A percentile compares a stretch with the other conserved stretches of the same genome.
These are phyloP conservation scores for Drosophila pegasa DNA, from an alignment of 2,888 invertebrate species.

Conservation along the genomic window DNA sequence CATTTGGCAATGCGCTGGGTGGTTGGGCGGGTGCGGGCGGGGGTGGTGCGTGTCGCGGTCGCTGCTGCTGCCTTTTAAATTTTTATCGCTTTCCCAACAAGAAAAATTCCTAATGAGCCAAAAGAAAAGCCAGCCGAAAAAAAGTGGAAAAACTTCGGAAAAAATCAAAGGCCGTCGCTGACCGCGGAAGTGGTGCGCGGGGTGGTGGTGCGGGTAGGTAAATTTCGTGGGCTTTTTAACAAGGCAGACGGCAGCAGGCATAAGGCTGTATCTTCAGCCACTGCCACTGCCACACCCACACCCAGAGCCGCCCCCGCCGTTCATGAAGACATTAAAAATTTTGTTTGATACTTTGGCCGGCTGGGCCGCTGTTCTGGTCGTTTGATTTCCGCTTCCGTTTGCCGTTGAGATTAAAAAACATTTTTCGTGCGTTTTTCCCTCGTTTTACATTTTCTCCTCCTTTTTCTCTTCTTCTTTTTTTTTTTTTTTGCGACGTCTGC, in stretches of 20 bases:
- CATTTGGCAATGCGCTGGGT: conserved; percentile 75
- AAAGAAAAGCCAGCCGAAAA: conserved; percentile 54
- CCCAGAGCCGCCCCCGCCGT: conserved; percentile 3
- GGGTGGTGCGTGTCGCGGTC: conserved; percentile 40
- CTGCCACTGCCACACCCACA: conserved; percentile 48
- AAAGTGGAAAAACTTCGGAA: conserved; percentile 76
- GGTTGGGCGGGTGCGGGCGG: conserved; percentile 1
- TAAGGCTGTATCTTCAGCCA: conserved; percentile 63
- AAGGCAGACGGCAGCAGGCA: conserved; percentile 73
- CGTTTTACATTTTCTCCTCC: conserved; percentile 58
- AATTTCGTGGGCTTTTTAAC: conserved; percentile 80
- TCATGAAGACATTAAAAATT: conserved; percentile 77
- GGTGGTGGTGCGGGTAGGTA: conserved; percentile 28
- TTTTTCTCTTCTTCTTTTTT: background rate
- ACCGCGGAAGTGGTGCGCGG: conserved; percentile 15
- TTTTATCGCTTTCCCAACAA: conserved; percentile 78
- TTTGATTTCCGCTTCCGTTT: conserved; percentile 84
- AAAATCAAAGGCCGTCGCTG: conserved; percentile 77
- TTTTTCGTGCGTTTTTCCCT: conserved; percentile 74
- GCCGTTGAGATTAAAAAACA: conserved; percentile 83
- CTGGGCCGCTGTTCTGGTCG: conserved; percentile 81
- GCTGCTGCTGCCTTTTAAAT: conserved; percentile 66
- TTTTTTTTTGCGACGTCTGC: conserved; percentile 6
- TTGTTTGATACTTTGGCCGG: conserved; percentile 73
- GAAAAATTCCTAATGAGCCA: conserved; percentile 82